Base-by-base conservation (phyloP, 2,888 invertebrate species). In the Chironomus riparius region DNA sequence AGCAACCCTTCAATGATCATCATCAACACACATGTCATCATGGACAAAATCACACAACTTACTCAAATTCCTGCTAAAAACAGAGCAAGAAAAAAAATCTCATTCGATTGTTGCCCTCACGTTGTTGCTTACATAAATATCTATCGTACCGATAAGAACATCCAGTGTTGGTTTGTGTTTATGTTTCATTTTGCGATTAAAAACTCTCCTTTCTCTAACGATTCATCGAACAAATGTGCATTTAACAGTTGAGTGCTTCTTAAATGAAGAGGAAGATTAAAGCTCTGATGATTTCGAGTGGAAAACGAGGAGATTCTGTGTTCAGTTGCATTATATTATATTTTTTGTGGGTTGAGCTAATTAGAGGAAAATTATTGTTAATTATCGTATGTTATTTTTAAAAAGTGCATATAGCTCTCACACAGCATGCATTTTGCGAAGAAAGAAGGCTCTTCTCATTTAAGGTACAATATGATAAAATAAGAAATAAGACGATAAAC, bases 301-400 rank as follows among this genome's bases (percentile, higher is more conserved):
- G 50, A 13, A 48, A 48, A n/a, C n/a, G 15, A 56, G 10, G 38
- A 38, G 38, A 38, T 38, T 38, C 38, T 38, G 38, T 38, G 38
- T 38, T 38, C 56, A 56, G 56, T 65, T 7, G 65, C 4, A 24
- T 13, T 13, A 65, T 12, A 13, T n/a, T n/a, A n/a, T n/a, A n/a
- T 21, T 61, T 38, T 62, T 62, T 18, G 74, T 74, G 74, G 74
- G 74, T 22, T 65, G 74, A 74, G 68, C 74, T 74, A 74, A 74
- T 74, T 74, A 74, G 74, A 74, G 38, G 15, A 74, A 68, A 68
- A 74, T 74, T 74, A 74, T 74, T 74, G 74, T 74, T 74, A 74
- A 74, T 74, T 74, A 74, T 74, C 65, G 56, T 71, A 50, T 65
- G 38, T 22, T 24, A 65, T 24, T 21, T 21, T 38, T 28, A n/a